These are phyloP conservation scores for Andricus grossulariae DNA, from an alignment of 1,140 invertebrate species.

Conservation along the genomic window DNA sequence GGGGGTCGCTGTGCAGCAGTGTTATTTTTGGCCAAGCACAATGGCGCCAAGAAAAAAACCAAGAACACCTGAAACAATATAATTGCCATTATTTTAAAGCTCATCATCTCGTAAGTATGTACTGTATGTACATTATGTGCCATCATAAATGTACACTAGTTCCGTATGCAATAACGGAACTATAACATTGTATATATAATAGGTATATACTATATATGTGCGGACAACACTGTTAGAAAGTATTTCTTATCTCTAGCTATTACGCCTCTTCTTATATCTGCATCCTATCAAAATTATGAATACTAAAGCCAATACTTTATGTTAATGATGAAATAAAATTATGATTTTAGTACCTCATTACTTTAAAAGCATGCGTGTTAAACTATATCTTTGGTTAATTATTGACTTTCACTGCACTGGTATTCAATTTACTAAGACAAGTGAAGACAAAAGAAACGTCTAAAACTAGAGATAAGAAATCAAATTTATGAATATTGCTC, in stretches of 20 bases:
- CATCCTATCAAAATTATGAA: constrained; percentile 1
- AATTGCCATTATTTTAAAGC: constrained; percentile 5
- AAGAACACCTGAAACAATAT: constrained; percentile 60
- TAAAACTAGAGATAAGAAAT: too few species aligned
- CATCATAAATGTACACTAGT: too few species aligned
- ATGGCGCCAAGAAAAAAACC: constrained; percentile 49
- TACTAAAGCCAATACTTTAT: not conserved
- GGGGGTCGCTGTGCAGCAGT: constrained; percentile 40
- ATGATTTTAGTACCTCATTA: not conserved
- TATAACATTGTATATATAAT: too few species aligned
- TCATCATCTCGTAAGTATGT: not conserved
- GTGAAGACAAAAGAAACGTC: too few species aligned
- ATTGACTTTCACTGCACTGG: too few species aligned
- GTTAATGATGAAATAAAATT: not conserved
- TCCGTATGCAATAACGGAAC: too few species aligned
- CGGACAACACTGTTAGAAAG: not conserved
- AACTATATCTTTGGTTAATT: too few species aligned
- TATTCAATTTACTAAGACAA: too few species aligned
- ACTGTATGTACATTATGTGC: too few species aligned
- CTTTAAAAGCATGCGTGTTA: too few species aligned
- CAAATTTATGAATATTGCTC: too few species aligned
- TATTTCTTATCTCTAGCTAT: not conserved
- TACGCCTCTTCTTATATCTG: not conserved
- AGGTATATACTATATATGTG: too few species aligned
- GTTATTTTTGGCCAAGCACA: constrained; percentile 52